These are phyloP conservation scores for Hystrix brachyura DNA, from an alignment of 2,113 vertebrate genomes.

Conservation along the genomic window DNA sequence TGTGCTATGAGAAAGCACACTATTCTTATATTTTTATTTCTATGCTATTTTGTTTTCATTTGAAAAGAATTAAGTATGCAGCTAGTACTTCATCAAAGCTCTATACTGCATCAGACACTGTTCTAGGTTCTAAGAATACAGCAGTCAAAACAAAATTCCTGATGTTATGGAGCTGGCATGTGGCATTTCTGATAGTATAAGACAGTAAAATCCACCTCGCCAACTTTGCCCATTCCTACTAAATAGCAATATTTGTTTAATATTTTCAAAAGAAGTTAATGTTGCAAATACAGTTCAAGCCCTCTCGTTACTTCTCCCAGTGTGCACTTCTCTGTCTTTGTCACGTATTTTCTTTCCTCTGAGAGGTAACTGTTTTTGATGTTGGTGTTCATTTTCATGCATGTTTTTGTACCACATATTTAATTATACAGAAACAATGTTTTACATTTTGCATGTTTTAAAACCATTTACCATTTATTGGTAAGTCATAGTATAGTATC, in stretches of 20 bases:
- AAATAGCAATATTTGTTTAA: neutral
- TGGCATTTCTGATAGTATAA: neutral
- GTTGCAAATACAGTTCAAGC: neutral
- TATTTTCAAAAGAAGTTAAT: neutral
- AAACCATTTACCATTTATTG: neutral
- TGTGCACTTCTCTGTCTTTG: neutral
- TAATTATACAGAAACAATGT: neutral
- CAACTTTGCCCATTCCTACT: neutral
- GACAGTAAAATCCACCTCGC: neutral
- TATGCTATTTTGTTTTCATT: conserved; percentile 3
- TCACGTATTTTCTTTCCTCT: neutral
- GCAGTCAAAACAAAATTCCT: neutral
- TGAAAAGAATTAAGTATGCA: conserved; percentile 9
- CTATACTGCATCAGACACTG: rapidly evolving
- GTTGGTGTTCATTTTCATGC: conserved; percentile 49
- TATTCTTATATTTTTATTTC: neutral
- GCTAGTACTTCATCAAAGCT: neutral
- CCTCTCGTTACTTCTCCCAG: conserved; percentile 52
- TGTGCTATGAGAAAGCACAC: neutral
- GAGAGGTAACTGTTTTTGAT: neutral
- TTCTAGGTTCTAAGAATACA: neutral
- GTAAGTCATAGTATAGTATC: neutral
- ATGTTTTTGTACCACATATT: conserved; percentile 60
- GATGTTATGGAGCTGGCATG: neutral
- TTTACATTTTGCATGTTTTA: conserved; percentile 67